Evolutionary conservation across 2,888 invertebrate genomes (phyloP).

Genomic region (Caenorhabditis becei): DNA sequence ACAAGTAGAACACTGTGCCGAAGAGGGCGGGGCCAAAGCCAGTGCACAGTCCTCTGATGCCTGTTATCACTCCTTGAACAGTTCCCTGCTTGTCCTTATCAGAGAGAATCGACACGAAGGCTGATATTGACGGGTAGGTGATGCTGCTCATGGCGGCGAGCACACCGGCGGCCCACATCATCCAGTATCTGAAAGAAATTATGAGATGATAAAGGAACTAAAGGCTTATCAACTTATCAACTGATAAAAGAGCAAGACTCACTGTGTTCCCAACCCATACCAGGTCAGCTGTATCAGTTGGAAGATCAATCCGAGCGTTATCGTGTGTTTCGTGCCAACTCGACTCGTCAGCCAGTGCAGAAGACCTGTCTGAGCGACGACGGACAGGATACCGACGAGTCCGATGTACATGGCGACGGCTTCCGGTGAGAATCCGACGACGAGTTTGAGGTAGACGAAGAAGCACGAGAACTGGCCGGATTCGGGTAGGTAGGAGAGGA

Average conservation of each 20-base stretch:
- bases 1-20: slow-evolving; percentile 97
- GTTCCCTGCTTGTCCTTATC: slow-evolving; percentile 97
- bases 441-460: slow-evolving; percentile 97
- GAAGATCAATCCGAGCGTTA: slow-evolving; percentile 95
- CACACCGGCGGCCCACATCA: slow-evolving; percentile 99
- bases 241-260: slow-evolving; percentile 29
- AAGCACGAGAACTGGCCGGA: slow-evolving; percentile 98
- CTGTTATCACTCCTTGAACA: slow-evolving; percentile 98
- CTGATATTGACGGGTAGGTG: slow-evolving; percentile 98
- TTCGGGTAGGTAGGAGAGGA: slow-evolving; percentile 97
- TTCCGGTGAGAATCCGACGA: slow-evolving; percentile 95
- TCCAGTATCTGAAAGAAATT: slow-evolving; percentile 84
- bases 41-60: slow-evolving; percentile 97
- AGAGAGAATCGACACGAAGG: slow-evolving; percentile 97
- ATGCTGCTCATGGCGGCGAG: slow-evolving; percentile 96
- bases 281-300: slow-evolving; percentile 97
- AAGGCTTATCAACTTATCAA: not conserved
- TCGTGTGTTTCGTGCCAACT: slow-evolving; percentile 95
- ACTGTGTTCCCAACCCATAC: slow-evolving; percentile 79
- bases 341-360: slow-evolving; percentile 64
- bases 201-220: not conserved
- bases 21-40: slow-evolving; percentile 96
- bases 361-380: slow-evolving; percentile 88
- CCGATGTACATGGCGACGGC: slow-evolving; percentile 98
- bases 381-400: slow-evolving; percentile 95